Percentiles rank a stretch among this genome's conserved stretches.
Evolutionary conservation across 1,140 invertebrate species (phyloP).

Genomic region (Drosophila teissieri): DNA sequence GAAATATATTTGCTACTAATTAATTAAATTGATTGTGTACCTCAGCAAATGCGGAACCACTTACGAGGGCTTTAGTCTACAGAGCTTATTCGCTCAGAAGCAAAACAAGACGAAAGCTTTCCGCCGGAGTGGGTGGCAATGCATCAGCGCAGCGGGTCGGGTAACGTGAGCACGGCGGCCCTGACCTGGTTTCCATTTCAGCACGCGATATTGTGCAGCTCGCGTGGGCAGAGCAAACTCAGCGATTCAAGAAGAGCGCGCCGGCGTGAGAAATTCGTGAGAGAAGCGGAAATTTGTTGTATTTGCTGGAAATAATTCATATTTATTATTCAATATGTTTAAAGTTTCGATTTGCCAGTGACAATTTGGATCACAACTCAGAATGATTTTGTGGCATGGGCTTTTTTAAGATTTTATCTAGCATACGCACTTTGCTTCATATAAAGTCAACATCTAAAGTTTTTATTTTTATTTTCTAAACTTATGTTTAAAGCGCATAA

Average conservation of each 20-base stretch:
- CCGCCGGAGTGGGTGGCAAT: constrained; percentile 1
- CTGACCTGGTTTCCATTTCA: constrained; percentile 77
- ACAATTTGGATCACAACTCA: not conserved
- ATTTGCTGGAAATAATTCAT: constrained; percentile 5
- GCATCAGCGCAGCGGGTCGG: constrained; percentile 17
- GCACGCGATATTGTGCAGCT: constrained; percentile 76
- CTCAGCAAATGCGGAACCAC: constrained; percentile 23
- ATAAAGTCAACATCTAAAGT: no score
- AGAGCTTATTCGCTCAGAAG: constrained; percentile 37
- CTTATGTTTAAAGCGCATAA: no score
- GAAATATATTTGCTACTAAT: constrained; percentile 83
- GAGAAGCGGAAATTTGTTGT: not conserved
- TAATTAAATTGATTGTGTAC: constrained; percentile 62
- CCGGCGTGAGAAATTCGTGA: constrained; percentile 52
- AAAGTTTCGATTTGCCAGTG: not conserved
- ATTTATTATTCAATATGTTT: not conserved
- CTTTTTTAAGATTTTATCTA: no score
- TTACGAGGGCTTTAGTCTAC: constrained; percentile 23
- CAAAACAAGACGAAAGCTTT: constrained; percentile 48
- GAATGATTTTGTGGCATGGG: no score
- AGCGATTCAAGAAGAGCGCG: constrained; percentile 35
- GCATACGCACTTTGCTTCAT: no score
- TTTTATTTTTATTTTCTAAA: no score
- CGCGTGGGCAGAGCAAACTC: constrained; percentile 60
- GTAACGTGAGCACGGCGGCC: constrained; percentile 79